Conservation (phyloP, 2,888 invertebrate genomes). For the Nomada lathburiana region DNA sequence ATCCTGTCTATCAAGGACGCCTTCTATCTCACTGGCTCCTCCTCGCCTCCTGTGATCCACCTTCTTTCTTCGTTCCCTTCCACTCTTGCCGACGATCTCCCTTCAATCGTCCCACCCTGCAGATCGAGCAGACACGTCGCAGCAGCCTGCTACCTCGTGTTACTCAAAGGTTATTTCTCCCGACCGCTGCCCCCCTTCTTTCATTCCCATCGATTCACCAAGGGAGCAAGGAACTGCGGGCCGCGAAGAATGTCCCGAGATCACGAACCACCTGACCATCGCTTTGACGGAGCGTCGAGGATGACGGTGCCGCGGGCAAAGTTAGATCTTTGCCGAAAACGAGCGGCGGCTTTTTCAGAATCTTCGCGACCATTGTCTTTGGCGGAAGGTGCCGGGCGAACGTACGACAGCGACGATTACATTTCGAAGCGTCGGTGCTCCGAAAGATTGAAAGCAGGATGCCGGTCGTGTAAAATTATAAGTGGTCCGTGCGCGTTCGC, state of each 20-base stretch:
- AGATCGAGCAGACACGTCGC: constrained; percentile 64
- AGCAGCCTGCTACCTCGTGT: constrained; percentile 66
- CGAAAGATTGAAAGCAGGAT: no score
- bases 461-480: no score
- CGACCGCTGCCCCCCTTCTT: constrained; percentile 61
- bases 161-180: constrained; percentile 69
- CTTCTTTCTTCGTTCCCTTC: constrained; percentile 63
- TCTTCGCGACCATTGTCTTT: no score
- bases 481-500: no score
- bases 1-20: constrained; percentile 81
- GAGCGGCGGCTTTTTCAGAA: no score
- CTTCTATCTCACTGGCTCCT: constrained; percentile 75
- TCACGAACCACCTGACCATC: constrained; percentile 37
- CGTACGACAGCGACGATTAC: no score
- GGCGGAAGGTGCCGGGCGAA: no score
- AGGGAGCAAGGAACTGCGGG: constrained; percentile 51
- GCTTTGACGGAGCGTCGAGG: background rate
- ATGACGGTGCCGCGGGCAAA: background rate
- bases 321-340: background rate
- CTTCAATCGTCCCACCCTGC: constrained; percentile 44
- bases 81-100: constrained; percentile 20
- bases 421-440: no score
- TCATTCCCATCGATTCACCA: constrained; percentile 59
- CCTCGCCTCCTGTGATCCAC: constrained; percentile 72
- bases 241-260: constrained; percentile 45